A percentile compares a stretch with the other conserved stretches of the same genome.
phyloP scores from a whole-genome alignment of 1,140 invertebrate species.

The Chrysomallon squamiferum region DNA sequence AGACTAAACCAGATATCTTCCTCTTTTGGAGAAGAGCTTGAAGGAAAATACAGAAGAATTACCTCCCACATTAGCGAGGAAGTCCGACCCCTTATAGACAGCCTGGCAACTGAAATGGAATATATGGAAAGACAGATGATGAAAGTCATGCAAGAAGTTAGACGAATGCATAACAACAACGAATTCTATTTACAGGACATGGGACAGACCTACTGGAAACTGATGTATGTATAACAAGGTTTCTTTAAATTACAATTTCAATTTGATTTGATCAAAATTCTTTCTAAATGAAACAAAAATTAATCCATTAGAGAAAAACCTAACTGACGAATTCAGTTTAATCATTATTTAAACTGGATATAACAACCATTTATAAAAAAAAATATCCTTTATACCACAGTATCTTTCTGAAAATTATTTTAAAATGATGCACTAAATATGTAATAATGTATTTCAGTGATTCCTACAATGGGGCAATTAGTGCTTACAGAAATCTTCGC shows the following conservation, averaged over 20 bases:
- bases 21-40: not conserved
- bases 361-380: too few relatives aligned
- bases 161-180: conserved; percentile 5
- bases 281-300: too few relatives aligned
- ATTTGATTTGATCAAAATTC: not conserved
- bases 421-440: too few relatives aligned
- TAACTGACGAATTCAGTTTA: too few relatives aligned
- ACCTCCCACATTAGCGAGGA: not conserved
- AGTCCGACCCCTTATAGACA: not conserved
- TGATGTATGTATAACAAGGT: not conserved
- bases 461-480: too few relatives aligned
- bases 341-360: too few relatives aligned
- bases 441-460: too few relatives aligned
- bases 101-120: not conserved
- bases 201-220: not conserved
- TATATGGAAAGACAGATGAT: not conserved
- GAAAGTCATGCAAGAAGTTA: not conserved
- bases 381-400: too few relatives aligned
- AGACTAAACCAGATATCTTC: not conserved
- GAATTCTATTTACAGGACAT: not conserved
- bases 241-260: not conserved
- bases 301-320: too few relatives aligned
- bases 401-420: too few relatives aligned
- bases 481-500: too few relatives aligned
- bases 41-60: not conserved